Percentiles rank a stretch among this genome's conserved stretches.
phyloP scores from a whole-genome alignment of 2,888 invertebrate genomes.

The Neoaliturus tenellus region DNA sequence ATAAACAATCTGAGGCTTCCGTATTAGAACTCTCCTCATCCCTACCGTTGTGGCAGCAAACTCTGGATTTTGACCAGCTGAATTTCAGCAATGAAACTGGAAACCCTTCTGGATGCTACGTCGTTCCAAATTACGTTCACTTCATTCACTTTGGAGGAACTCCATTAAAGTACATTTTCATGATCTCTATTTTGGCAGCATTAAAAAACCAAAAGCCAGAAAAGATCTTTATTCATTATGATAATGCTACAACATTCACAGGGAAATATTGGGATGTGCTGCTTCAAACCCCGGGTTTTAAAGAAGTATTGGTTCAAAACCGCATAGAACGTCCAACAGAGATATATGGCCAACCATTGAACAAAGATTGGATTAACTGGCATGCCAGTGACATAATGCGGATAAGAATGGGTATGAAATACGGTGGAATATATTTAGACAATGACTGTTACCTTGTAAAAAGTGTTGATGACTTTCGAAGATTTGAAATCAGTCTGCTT shows the following conservation, averaged over 20 bases:
- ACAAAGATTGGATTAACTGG: conserved; percentile 34
- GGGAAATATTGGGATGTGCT: conserved; percentile 66
- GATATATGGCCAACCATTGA: conserved; percentile 57
- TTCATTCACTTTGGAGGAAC: conserved; percentile 65
- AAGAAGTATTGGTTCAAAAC: conserved; percentile 40
- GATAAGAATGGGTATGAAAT: conserved; percentile 67
- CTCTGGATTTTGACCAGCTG: conserved; percentile 16
- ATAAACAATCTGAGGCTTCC: no score
- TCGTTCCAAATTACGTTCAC: conserved; percentile 69
- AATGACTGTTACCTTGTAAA: conserved; percentile 65
- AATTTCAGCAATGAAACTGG: conserved; percentile 67
- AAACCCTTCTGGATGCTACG: conserved; percentile 59
- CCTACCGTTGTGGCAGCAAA: conserved; percentile 44
- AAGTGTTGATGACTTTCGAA: conserved; percentile 67
- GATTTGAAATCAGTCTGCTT: conserved; percentile 69
- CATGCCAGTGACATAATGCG: conserved; percentile 57
- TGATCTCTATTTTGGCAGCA: conserved; percentile 65
- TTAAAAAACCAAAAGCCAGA: conserved; percentile 68
- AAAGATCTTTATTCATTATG: conserved; percentile 68
- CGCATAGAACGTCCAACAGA: conserved; percentile 43
- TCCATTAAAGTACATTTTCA: conserved; percentile 31
- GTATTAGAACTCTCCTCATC: background rate
- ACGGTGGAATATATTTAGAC: conserved; percentile 70
- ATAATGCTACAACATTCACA: conserved; percentile 59
- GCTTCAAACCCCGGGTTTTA: conserved; percentile 58